These are phyloP conservation scores for Cotesia chilonis DNA, from an alignment of 1,140 invertebrate species.

Conservation along the genomic window DNA sequence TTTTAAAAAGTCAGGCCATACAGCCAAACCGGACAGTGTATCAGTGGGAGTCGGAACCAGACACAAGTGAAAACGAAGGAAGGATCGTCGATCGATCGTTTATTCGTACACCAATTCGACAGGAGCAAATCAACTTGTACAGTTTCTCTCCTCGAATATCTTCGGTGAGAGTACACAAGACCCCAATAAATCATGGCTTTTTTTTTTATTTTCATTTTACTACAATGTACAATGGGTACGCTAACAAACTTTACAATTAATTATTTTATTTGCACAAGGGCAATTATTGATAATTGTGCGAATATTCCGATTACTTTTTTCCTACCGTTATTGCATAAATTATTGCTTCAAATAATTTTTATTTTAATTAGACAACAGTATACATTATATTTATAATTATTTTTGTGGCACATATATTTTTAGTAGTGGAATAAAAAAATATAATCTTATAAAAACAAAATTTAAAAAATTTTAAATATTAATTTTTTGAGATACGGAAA, in stretches of 20 bases:
- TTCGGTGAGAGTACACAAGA: conserved; percentile 54
- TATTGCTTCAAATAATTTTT: conserved; percentile 3
- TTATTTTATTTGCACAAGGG: neutral
- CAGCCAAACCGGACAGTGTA: too few relatives aligned
- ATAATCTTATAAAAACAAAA: too few relatives aligned
- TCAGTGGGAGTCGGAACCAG: too few relatives aligned
- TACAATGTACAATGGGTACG: conserved; percentile 11
- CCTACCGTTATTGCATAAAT: conserved; percentile 7
- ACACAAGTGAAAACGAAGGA: too few relatives aligned
- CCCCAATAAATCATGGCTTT: conserved; percentile 36
- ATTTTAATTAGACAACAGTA: neutral
- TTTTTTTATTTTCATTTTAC: conserved; percentile 20
- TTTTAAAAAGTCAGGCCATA: too few relatives aligned
- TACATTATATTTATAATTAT: too few relatives aligned
- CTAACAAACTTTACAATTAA: neutral
- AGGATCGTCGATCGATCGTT: conserved; percentile 3
- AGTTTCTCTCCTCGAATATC: conserved; percentile 61
- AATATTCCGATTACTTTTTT: conserved; percentile 18
- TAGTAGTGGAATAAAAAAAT: too few relatives aligned
- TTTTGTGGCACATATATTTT: too few relatives aligned
- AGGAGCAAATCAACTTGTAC: conserved; percentile 10
- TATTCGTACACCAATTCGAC: neutral
- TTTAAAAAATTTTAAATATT: too few relatives aligned
- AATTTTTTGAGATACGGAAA: too few relatives aligned
- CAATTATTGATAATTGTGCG: neutral